Evolutionary conservation across 1,140 invertebrate species (phyloP), one percentile per base, ranked within the genome.

Genomic region (Diabrotica virgifera): DNA sequence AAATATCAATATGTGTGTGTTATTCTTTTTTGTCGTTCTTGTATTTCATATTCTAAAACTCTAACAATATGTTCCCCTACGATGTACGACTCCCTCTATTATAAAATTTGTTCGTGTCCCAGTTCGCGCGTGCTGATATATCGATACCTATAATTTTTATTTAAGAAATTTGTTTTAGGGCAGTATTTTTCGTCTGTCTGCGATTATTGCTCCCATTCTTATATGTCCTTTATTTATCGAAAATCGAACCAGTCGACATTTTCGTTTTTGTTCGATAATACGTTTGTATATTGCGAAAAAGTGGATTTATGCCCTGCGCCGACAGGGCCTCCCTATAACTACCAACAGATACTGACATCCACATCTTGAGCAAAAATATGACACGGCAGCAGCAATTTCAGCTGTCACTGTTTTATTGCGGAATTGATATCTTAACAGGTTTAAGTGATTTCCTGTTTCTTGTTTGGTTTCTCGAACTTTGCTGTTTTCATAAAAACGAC

Each of bases 331-430:
- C 40, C 8, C 40, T 46, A 55, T 24, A 55, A 36, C 53, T 55
- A 55, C 53, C 12, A 55, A 55, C 35, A 55, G 35, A 36, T 10
- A 55, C 24, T 55, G 53, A 55, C 53, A 24, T 55, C 35, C 53
- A 55, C 53, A 55, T 55, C 53, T 55, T 55, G 53, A 36, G 10
- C 53, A 14, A 36, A 55, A 24, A 55, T 55, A 55, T 55, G 35
- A 36, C 53, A 55, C 10, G 13, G 53, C 13, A 14, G 13, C 12
- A 55, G 53, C 35, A 55, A 55, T 55, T 55, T 55, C 24, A 8
- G 13, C 53, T 55, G 53, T 55, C 53, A 55, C 12, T 24, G 11
- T 55, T 55, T 55, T 55, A 55, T 55, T 55, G 53, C 53, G 53
- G 35, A 55, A 24, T 24, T 55, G 13, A 55, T 55, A 55, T 55